Evolutionary conservation across 2,113 vertebrate genomes (phyloP).

Genomic region (Dasyurus viverrinus): DNA sequence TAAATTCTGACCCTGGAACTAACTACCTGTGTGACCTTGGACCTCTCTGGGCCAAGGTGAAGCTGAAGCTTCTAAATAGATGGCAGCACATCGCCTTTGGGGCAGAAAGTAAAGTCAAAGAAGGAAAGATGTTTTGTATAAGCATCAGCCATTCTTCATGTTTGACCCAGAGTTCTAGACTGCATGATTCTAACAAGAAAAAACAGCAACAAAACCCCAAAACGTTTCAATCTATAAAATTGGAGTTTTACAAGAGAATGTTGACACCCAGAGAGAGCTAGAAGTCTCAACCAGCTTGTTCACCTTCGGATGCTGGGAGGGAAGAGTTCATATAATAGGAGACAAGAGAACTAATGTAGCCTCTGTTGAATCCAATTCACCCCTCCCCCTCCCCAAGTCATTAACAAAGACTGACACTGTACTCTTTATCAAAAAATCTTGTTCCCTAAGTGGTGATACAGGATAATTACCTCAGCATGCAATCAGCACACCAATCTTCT

Average conservation of each 20-base stretch:
- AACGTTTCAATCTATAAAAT: not conserved
- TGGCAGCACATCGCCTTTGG: not conserved
- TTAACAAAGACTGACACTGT: conserved; percentile 66
- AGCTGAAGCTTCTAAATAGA: not conserved
- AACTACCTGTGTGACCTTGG: not conserved
- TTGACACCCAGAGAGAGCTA: not conserved
- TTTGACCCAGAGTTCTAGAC: not conserved
- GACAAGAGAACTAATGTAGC: not conserved
- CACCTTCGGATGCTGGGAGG: not conserved
- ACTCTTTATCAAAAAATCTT: conserved; percentile 70
- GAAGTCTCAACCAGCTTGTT: not conserved
- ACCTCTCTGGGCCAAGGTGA: not conserved
- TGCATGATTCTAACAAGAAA: not conserved
- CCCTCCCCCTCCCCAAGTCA: conserved; percentile 57
- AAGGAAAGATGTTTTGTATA: not conserved
- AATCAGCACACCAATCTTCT: conserved; percentile 67
- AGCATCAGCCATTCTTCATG: not conserved
- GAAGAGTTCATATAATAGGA: not conserved
- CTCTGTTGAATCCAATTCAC: not conserved
- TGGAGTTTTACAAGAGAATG: not conserved
- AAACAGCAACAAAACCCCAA: not conserved
- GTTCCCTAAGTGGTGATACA: conserved; percentile 68
- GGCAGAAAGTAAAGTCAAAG: not conserved
- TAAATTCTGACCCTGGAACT: not conserved
- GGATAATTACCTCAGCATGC: conserved; percentile 76